Percentiles rank a stretch among this genome's conserved stretches.
These are phyloP conservation scores for Phasianus colchicus DNA, from an alignment of 2,113 vertebrate genomes.

Conservation along the genomic window DNA sequence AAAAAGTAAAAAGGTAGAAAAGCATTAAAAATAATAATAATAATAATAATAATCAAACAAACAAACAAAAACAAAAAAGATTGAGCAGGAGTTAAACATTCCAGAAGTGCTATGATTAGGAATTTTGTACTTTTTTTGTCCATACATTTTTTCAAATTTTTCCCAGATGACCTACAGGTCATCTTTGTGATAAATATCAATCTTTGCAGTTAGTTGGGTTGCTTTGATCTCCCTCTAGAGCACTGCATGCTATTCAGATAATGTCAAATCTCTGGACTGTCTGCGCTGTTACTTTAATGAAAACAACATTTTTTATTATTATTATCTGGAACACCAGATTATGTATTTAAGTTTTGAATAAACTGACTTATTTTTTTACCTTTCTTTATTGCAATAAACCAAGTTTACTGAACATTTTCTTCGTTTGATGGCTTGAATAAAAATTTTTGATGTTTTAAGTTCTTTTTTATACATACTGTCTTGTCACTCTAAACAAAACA, in stretches of 20 bases:
- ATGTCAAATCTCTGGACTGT: not conserved
- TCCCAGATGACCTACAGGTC: not conserved
- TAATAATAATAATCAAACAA: not conserved
- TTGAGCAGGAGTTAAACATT: not conserved
- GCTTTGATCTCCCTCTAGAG: not conserved
- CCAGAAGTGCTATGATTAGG: not conserved
- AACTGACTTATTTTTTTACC: not conserved
- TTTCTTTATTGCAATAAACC: not conserved
- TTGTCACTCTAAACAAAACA: not conserved
- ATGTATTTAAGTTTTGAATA: constrained; percentile 1
- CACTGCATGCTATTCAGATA: not conserved
- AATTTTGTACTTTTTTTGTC: not conserved
- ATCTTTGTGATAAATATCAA: not conserved
- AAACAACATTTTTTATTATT: not conserved
- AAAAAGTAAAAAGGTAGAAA: not conserved
- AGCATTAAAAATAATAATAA: not conserved
- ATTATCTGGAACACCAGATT: not conserved
- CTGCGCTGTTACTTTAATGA: not conserved
- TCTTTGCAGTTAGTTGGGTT: not conserved
- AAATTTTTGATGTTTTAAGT: constrained; percentile 18
- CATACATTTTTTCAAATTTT: not conserved
- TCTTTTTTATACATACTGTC: not conserved
- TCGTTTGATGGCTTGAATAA: constrained; percentile 31
- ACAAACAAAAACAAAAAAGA: not conserved
- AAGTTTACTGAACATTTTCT: not conserved